Conservation (phyloP, 1,140 invertebrate genomes). For the Cephus cinctus region DNA sequence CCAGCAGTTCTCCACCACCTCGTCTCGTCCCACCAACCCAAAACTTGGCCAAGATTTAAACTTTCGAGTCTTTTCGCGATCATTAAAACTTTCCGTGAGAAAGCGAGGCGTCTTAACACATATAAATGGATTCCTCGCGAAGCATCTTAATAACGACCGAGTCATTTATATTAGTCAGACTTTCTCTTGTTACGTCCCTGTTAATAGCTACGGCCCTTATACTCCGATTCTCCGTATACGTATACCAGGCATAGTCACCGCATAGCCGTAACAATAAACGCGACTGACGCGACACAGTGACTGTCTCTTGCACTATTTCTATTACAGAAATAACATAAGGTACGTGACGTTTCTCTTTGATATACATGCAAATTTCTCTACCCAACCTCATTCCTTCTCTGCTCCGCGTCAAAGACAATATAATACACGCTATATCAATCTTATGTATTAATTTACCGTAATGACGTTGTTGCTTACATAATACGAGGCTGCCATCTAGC, state of each 20-base stretch:
- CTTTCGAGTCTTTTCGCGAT: conserved; percentile 15
- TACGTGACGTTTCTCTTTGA: not conserved
- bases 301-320: not conserved
- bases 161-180: conserved; percentile 25
- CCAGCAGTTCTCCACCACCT: too few species aligned
- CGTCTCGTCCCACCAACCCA: conserved; percentile 10
- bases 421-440: too few species aligned
- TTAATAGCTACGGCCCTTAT: too few species aligned
- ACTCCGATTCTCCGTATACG: not conserved
- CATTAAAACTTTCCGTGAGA: conserved; percentile 25
- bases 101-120: conserved; percentile 23
- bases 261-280: not conserved
- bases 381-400: too few species aligned
- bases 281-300: too few species aligned
- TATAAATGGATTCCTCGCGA: conserved; percentile 22
- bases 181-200: conserved; percentile 13
- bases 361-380: not conserved
- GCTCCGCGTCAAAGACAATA: too few species aligned
- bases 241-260: not conserved
- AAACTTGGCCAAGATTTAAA: conserved; percentile 26
- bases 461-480: too few species aligned
- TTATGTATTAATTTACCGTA: too few species aligned
- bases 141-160: conserved; percentile 26
- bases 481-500: too few species aligned
- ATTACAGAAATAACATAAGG: not conserved